phyloP scores from a whole-genome alignment of 2,113 vertebrate genomes.

The Nerophis lumbriciformis region DNA sequence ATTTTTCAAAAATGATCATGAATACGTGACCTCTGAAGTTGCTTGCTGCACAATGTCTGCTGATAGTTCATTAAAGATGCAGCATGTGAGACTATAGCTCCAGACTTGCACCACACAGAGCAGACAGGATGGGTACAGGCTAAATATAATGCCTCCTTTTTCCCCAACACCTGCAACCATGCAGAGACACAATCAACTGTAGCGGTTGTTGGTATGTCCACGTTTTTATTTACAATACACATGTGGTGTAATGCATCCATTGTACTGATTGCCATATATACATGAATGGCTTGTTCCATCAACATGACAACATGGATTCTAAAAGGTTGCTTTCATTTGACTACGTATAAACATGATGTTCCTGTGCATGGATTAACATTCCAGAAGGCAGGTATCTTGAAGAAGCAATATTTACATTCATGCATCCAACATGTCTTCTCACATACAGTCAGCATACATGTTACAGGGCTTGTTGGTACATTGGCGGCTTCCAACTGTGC shows the following conservation, averaged over 20 bases:
- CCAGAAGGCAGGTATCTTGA: slow-evolving; percentile 81
- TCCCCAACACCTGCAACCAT: slow-evolving; percentile 5
- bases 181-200: slow-evolving; percentile 38
- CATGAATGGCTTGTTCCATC: slow-evolving; percentile 79
- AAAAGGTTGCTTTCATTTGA: slow-evolving; percentile 70
- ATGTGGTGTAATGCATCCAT: slow-evolving; percentile 77
- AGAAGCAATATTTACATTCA: slow-evolving; percentile 86
- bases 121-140: slow-evolving; percentile 23
- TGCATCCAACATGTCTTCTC: slow-evolving; percentile 81
- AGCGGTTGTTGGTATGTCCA: slow-evolving; percentile 66
- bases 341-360: slow-evolving; percentile 68
- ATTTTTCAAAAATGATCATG: neutral
- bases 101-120: slow-evolving; percentile 23
- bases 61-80: slow-evolving; percentile 61
- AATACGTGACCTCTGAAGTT: slow-evolving; percentile 38
- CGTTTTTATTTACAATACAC: slow-evolving; percentile 95
- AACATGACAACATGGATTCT: slow-evolving; percentile 74
- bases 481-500: slow-evolving; percentile 50
- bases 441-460: slow-evolving; percentile 64
- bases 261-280: slow-evolving; percentile 77
- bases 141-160: slow-evolving; percentile 39
- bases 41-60: slow-evolving; percentile 33
- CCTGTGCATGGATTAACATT: slow-evolving; percentile 75
- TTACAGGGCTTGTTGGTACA: slow-evolving; percentile 59
- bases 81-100: slow-evolving; percentile 42